Evolutionary conservation across 2,888 invertebrate genomes (phyloP).

Genomic region (Shargacucullia verbasci): DNA sequence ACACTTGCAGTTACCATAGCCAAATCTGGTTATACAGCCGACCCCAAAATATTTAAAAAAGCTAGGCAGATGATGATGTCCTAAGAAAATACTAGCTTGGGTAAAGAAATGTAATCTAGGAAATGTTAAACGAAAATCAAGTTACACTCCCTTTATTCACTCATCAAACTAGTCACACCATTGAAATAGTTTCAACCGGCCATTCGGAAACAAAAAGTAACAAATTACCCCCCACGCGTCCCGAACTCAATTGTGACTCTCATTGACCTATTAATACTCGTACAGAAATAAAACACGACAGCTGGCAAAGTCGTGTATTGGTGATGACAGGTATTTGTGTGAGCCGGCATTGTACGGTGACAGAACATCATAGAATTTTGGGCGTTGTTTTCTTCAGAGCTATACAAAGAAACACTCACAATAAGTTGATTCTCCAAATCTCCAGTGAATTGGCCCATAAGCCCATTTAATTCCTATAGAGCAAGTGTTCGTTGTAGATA

Average conservation of each 20-base stretch:
- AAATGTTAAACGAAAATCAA: too few relatives aligned
- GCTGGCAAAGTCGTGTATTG: slow-evolving; percentile 39
- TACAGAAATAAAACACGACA: slow-evolving; percentile 40
- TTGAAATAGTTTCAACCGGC: slow-evolving; percentile 29
- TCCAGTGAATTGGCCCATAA: too few relatives aligned
- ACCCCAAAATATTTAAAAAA: too few relatives aligned
- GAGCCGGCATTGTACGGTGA: slow-evolving; percentile 16
- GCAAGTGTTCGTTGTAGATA: too few relatives aligned
- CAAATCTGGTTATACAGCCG: too few relatives aligned
- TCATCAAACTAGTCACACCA: slow-evolving; percentile 24
- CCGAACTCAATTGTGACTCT: slow-evolving; percentile 49
- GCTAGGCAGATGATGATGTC: too few relatives aligned
- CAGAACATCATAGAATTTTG: slow-evolving; percentile 5
- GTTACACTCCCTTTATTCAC: slow-evolving; percentile 10
- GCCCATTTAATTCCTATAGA: too few relatives aligned
- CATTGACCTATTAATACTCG: slow-evolving; percentile 53
- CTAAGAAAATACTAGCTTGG: too few relatives aligned
- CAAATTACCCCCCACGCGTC: slow-evolving; percentile 38
- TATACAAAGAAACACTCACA: too few relatives aligned
- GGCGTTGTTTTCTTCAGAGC: neutral
- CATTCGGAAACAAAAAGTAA: slow-evolving; percentile 50
- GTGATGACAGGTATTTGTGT: slow-evolving; percentile 33
- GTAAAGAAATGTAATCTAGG: too few relatives aligned
- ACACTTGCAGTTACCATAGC: too few relatives aligned
- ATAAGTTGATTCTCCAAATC: too few relatives aligned